Percentiles rank a stretch among this genome's conserved stretches.
Conservation (phyloP, 2,888 invertebrate genomes). For the Eucera pruinosa region DNA sequence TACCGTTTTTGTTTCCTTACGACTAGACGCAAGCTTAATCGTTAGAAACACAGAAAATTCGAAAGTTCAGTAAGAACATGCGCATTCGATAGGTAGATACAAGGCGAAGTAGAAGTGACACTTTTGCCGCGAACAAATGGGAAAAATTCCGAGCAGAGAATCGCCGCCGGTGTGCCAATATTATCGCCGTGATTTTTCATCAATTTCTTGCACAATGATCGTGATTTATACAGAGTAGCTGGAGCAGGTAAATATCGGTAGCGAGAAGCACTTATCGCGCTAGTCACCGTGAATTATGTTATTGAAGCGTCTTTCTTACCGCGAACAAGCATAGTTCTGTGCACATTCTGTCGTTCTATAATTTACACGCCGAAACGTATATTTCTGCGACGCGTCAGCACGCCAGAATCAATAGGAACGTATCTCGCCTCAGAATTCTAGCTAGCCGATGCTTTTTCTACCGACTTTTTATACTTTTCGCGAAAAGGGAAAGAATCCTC, state of each 20-base stretch:
- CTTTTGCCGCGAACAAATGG: slow-evolving; percentile 13
- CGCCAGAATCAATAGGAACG: slow-evolving; percentile 28
- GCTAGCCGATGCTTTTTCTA: slow-evolving; percentile 8
- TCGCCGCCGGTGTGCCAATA: slow-evolving; percentile 36
- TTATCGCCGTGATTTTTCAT: slow-evolving; percentile 59
- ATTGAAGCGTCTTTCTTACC: slow-evolving; percentile 24
- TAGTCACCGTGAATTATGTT: slow-evolving; percentile 44
- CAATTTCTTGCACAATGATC: slow-evolving; percentile 36
- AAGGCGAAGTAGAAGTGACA: not conserved
- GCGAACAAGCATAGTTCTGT: slow-evolving; percentile 8
- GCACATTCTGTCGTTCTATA: slow-evolving; percentile 31
- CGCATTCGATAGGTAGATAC: not conserved
- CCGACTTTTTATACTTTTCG: too few relatives aligned
- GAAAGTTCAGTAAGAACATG: too few relatives aligned
- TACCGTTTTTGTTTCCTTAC: too few relatives aligned
- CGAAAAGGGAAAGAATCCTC: too few relatives aligned
- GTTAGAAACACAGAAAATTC: too few relatives aligned
- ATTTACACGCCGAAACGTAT: slow-evolving; percentile 32
- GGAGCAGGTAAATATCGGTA: slow-evolving; percentile 38
- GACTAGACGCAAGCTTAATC: too few relatives aligned
- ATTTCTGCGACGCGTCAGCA: slow-evolving; percentile 13
- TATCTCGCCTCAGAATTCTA: slow-evolving; percentile 13
- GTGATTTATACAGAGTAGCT: slow-evolving; percentile 47
- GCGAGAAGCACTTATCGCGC: slow-evolving; percentile 39
- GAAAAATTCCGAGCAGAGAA: slow-evolving; percentile 27